phyloP scores from a whole-genome alignment of 2,113 vertebrate species.

The Motacilla tschutschensis region DNA sequence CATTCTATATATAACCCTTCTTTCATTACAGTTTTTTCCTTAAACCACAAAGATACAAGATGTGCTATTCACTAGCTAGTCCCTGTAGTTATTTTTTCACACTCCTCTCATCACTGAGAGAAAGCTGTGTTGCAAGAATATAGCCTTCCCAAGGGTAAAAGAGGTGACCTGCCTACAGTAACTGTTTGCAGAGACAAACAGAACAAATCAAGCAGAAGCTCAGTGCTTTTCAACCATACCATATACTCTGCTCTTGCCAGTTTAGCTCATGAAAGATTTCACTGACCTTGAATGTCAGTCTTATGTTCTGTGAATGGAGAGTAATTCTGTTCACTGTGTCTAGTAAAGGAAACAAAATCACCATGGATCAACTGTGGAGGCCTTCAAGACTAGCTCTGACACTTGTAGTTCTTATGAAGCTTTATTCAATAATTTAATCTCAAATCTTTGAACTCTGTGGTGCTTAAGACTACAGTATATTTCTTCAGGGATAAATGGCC shows the following conservation, averaged over 20 bases:
- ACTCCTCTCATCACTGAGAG: neutral
- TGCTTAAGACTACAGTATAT: neutral
- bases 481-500: neutral
- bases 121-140: slow-evolving; percentile 43
- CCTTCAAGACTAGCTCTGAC: neutral
- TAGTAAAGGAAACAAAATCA: neutral
- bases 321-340: neutral
- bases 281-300: neutral
- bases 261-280: neutral
- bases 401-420: neutral
- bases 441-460: neutral
- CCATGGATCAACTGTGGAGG: neutral
- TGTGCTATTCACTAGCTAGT: slow-evolving; percentile 1
- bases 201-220: neutral
- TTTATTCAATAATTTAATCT: neutral
- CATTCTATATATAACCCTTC: neutral
- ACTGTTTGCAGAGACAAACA: neutral
- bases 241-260: neutral
- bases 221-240: neutral
- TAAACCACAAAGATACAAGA: neutral
- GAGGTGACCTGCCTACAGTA: neutral
- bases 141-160: slow-evolving; percentile 15
- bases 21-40: neutral
- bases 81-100: neutral
- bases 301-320: neutral